These are phyloP conservation scores for Meleagris gallopavo DNA, from an alignment of 2,113 vertebrate species.

Conservation along the genomic window DNA sequence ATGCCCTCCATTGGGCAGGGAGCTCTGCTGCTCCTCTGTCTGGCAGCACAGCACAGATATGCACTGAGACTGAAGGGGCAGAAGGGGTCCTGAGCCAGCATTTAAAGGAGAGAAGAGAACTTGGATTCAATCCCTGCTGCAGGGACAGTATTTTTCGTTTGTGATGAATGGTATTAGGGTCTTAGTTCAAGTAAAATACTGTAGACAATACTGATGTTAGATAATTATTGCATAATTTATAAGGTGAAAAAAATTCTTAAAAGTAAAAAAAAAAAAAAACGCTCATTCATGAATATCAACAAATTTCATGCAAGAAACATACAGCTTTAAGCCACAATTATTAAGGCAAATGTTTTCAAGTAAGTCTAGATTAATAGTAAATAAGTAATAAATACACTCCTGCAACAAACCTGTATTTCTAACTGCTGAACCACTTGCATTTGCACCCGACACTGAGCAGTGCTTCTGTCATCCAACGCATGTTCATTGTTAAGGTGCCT, in stretches of 20 bases:
- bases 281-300: neutral
- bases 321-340: conserved; percentile 17
- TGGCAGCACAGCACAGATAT: neutral
- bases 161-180: neutral
- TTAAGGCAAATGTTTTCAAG: conserved; percentile 17
- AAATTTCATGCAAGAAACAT: neutral
- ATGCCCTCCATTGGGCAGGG: neutral
- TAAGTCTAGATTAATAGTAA: conserved; percentile 4
- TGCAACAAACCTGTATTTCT: conserved; percentile 94
- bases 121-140: conserved; percentile 15
- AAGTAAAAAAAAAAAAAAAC: neutral
- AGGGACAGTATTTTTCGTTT: neutral
- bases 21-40: neutral
- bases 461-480: conserved; percentile 96
- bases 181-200: conserved; percentile 52
- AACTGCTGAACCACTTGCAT: conserved; percentile 99
- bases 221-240: conserved; percentile 60
- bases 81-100: conserved; percentile 9
- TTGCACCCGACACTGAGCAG: conserved; percentile 97
- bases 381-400: neutral
- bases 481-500: conserved; percentile 99
- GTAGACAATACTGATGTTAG: conserved; percentile 35
- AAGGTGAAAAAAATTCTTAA: conserved; percentile 25
- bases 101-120: neutral
- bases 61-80: neutral